Conservation (phyloP, 1,140 invertebrate species). For the Formica exsecta region DNA sequence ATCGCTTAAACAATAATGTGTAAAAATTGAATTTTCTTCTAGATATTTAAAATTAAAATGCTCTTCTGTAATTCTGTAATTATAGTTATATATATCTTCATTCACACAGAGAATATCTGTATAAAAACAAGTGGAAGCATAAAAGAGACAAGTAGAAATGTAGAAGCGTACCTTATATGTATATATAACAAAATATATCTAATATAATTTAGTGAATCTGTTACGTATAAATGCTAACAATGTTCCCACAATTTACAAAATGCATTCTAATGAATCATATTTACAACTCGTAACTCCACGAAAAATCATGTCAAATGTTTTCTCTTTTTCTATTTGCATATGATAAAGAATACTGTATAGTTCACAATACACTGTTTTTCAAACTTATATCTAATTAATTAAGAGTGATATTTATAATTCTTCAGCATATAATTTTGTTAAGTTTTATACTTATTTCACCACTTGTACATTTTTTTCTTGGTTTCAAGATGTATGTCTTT, state of each 20-base stretch:
- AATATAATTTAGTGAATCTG: conserved; percentile 51
- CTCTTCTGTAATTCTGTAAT: conserved; percentile 3
- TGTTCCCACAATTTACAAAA: conserved; percentile 64
- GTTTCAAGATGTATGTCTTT: background rate
- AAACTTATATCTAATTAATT: conserved; percentile 27
- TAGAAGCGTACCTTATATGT: conserved; percentile 51
- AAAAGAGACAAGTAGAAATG: conserved; percentile 47
- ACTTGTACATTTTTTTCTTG: background rate
- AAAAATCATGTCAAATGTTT: conserved; percentile 52
- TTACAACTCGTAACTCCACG: conserved; percentile 58
- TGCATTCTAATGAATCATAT: conserved; percentile 65
- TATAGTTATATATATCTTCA: background rate
- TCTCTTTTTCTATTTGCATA: background rate
- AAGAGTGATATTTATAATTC: conserved; percentile 27
- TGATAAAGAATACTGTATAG: conserved; percentile 22
- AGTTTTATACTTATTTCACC: background rate
- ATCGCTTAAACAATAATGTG: background rate
- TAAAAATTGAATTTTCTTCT: background rate
- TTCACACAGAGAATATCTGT: background rate
- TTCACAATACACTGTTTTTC: conserved; percentile 10
- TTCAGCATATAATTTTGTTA: background rate
- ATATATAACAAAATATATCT: conserved; percentile 54
- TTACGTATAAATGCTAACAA: conserved; percentile 47
- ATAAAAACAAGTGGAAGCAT: conserved; percentile 64
- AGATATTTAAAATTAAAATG: conserved; percentile 46